Conservation (phyloP, 2,888 invertebrate genomes). For the Vannuccia rotundouncinata region DNA sequence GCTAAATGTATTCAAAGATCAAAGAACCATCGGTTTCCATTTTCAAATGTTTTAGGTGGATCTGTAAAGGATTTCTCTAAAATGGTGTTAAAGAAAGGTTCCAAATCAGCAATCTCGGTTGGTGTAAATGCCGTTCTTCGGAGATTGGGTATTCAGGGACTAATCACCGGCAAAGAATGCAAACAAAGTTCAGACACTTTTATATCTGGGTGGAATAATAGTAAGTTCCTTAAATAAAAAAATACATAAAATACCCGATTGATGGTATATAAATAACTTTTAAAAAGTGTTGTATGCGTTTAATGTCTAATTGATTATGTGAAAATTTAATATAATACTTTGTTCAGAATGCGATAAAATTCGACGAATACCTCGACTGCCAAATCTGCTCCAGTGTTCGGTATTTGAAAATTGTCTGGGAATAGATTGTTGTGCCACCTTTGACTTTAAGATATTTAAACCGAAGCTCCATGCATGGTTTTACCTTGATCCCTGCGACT, state of each 20-base stretch:
- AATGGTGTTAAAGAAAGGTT: conserved; percentile 13
- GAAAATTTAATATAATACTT: background rate
- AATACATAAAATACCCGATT: background rate
- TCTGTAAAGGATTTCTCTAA: conserved; percentile 24
- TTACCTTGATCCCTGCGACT: conserved; percentile 43
- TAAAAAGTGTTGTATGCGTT: background rate
- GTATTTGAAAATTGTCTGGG: conserved; percentile 42
- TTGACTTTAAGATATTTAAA: conserved; percentile 37
- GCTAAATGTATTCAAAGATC: background rate
- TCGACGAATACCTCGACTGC: conserved; percentile 41
- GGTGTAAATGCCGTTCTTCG: conserved; percentile 42
- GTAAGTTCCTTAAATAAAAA: background rate
- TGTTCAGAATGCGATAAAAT: conserved; percentile 42
- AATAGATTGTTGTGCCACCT: conserved; percentile 41
- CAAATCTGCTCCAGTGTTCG: conserved; percentile 40
- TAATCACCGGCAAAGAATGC: conserved; percentile 27
- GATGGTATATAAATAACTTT: background rate
- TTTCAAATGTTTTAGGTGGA: background rate
- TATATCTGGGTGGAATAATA: conserved; percentile 28
- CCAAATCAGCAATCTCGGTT: conserved; percentile 39
- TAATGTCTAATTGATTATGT: background rate
- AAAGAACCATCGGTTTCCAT: background rate
- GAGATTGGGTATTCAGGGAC: conserved; percentile 27
- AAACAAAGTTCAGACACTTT: conserved; percentile 8
- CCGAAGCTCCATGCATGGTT: conserved; percentile 41